phyloP scores from a whole-genome alignment of 2,113 vertebrate species.

The Elephas maximus region DNA sequence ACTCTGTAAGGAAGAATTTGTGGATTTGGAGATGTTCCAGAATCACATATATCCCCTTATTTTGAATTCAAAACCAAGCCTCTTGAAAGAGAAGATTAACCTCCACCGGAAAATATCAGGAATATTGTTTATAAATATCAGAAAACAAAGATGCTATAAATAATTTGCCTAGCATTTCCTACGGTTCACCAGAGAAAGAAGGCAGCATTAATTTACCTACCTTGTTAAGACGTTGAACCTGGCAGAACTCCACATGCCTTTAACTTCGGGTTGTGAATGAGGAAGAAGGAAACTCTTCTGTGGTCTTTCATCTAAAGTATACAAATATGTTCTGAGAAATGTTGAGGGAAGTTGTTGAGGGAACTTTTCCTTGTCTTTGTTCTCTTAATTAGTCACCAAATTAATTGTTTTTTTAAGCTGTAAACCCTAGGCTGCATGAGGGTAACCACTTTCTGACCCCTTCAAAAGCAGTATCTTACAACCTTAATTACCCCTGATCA shows the following conservation, averaged over 20 bases:
- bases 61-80: constrained; percentile 68
- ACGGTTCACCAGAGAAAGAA: not conserved
- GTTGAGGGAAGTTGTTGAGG: not conserved
- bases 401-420: not conserved
- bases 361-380: not conserved
- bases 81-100: constrained; percentile 64
- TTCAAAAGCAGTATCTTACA: not conserved
- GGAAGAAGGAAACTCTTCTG: not conserved
- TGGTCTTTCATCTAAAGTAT: not conserved
- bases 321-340: not conserved
- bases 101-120: constrained; percentile 6
- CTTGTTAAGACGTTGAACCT: not conserved
- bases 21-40: constrained; percentile 79
- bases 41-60: constrained; percentile 74
- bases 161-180: constrained; percentile 38
- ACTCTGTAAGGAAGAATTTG: constrained; percentile 79
- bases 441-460: not conserved
- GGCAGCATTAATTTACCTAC: not conserved
- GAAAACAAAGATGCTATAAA: constrained; percentile 42
- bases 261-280: not conserved
- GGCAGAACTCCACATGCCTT: not conserved
- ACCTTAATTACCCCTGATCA: not conserved
- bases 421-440: not conserved
- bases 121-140: constrained; percentile 63
- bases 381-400: not conserved